Percentiles rank a stretch among this genome's conserved stretches.
These are phyloP conservation scores for Crocodylus rhombifer DNA, from an alignment of 2,797 vertebrate species.

Conservation along the genomic window DNA sequence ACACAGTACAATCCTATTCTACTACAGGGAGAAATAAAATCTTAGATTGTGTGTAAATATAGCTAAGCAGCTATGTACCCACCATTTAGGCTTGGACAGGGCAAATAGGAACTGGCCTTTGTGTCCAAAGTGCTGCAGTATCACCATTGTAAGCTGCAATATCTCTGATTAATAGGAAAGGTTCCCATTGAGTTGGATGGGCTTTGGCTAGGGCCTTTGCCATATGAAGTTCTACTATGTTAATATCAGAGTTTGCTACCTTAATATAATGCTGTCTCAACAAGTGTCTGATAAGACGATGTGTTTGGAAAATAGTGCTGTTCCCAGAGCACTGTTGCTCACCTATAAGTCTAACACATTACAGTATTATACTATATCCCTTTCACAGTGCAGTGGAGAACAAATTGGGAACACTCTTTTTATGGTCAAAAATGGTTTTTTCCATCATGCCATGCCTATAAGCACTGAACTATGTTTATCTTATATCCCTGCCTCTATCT, in stretches of 20 bases:
- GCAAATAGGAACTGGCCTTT: neutral
- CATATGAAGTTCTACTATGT: neutral
- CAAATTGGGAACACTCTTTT: neutral
- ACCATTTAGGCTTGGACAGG: too few species aligned
- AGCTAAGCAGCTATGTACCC: too few species aligned
- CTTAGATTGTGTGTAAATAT: too few species aligned
- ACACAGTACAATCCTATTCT: too few species aligned
- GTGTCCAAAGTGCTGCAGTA: conserved; percentile 39
- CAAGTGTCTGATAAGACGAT: neutral
- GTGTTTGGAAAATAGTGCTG: conserved; percentile 33
- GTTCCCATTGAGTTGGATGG: neutral
- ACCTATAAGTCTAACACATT: neutral
- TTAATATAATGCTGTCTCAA: conserved; percentile 19
- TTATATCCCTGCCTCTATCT: neutral
- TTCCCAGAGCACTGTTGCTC: neutral
- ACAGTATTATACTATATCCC: neutral
- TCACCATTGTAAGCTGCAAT: conserved; percentile 45
- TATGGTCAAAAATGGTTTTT: neutral
- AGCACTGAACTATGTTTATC: neutral
- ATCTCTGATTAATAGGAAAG: conserved; percentile 24
- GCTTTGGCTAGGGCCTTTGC: neutral
- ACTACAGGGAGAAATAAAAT: too few species aligned
- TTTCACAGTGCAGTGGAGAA: neutral
- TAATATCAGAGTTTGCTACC: neutral
- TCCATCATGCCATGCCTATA: neutral